Base-by-base conservation (phyloP, 2,113 vertebrate species). In the Hippocampus comes region DNA sequence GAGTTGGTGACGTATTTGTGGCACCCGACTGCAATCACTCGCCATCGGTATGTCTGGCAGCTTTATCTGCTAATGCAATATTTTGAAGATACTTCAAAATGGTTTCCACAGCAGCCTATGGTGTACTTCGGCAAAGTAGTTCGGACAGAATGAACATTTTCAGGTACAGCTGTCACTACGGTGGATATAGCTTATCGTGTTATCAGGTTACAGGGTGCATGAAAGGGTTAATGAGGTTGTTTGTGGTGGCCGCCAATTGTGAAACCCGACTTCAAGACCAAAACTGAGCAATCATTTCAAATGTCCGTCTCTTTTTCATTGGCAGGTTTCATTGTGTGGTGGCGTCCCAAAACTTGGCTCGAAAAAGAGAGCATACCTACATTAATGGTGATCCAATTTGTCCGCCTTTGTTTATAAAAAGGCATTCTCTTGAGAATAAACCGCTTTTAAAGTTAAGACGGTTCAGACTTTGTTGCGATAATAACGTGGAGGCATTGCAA, bases 381-480 rank as follows among this genome's bases (percentile, higher is more conserved):
- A 55, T 55, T n/a, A n/a, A 55, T 55, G 21, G 2, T 10, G 7
- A 55, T 55, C 53, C 53, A 55, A n/a, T 55, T n/a, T 55, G 53
- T 9, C 53, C 14, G 9, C 53, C 53, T 55, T n/a, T 55, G 9
- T 55, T 55, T n/a, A 55, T 55, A n/a, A 55, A 55, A 55, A 20
- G 48, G 15, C 1, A 34, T 53, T 67, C 68, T 79, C 65, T 43
- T 48, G 77, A 80, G 77, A 84, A 53, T 72, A 66, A 66, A 55
- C 53, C 46, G 51, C 21, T 77, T 55, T 55, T 55, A n/a, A 55
- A 55, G 21, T 55, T 55, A 55, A 55, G 20, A 55, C 21, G 9
- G 21, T 56, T 56, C 53, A 56, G 17, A 34, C 30, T 38, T 63
- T 63, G 15, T 79, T 9, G 5, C 42, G 74, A 61, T 71, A 68